Evolutionary conservation across 1,140 invertebrate genomes (phyloP).

Genomic region (Cherax destructor): DNA sequence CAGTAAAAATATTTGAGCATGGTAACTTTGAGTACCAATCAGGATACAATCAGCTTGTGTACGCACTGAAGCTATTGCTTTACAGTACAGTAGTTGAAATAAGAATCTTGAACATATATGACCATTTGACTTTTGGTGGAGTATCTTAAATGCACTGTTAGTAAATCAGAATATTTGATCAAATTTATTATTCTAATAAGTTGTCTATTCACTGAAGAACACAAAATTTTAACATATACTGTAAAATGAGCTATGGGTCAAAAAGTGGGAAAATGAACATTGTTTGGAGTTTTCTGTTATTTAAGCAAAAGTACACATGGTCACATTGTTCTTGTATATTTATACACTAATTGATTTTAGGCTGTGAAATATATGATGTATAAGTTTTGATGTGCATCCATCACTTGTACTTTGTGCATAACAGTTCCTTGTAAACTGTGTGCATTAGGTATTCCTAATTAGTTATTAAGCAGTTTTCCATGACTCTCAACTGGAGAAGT

Average conservation of each 20-base stretch:
- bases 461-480: slow-evolving; percentile 24
- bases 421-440: slow-evolving; percentile 8
- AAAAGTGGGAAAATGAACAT: slow-evolving; percentile 11
- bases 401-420: slow-evolving; percentile 8
- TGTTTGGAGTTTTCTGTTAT: not conserved
- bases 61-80: not conserved
- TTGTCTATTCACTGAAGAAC: not conserved
- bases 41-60: not conserved
- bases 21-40: not conserved
- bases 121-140: slow-evolving; percentile 1
- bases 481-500: not conserved
- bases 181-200: not conserved
- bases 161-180: no score
- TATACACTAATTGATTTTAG: slow-evolving; percentile 41
- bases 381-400: slow-evolving; percentile 37
- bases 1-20: not conserved
- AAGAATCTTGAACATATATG: not conserved
- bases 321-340: slow-evolving; percentile 8
- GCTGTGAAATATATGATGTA: slow-evolving; percentile 52
- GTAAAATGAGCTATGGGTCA: not conserved
- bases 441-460: slow-evolving; percentile 34
- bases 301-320: slow-evolving; percentile 5
- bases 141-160: not conserved
- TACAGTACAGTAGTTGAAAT: not conserved
- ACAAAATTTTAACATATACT: not conserved